These are phyloP conservation scores for Prionailurus viverrinus DNA, from an alignment of 2,113 vertebrate genomes.

Conservation along the genomic window DNA sequence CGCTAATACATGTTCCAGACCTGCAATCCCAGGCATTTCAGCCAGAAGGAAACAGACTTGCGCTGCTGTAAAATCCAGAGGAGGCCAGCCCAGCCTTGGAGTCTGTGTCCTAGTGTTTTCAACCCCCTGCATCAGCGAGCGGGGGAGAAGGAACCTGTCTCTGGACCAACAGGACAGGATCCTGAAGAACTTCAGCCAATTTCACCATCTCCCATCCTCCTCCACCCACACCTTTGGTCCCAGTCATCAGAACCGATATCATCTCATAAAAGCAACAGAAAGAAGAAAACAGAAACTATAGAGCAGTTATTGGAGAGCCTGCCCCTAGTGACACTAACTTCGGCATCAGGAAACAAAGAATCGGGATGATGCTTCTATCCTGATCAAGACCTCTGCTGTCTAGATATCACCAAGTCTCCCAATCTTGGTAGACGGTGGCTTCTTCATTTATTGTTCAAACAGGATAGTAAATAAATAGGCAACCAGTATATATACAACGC, in stretches of 20 bases:
- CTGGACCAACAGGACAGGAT: not conserved
- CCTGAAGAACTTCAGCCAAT: not conserved
- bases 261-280: not conserved
- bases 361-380: not conserved
- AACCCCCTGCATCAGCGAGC: conserved; percentile 36
- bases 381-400: not conserved
- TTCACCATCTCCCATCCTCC: not conserved
- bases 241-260: conserved; percentile 7
- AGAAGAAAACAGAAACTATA: not conserved
- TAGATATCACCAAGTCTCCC: not conserved
- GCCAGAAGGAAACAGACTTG: conserved; percentile 80
- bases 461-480: not conserved
- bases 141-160: not conserved
- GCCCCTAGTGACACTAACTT: not conserved
- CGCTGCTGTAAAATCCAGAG: conserved; percentile 77
- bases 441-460: not conserved
- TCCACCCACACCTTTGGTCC: not conserved
- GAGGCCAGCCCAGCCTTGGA: conserved; percentile 51
- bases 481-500: not conserved
- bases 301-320: not conserved
- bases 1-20: conserved; percentile 86
- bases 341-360: not conserved
- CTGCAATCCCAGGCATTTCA: conserved; percentile 79
- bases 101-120: conserved; percentile 66
- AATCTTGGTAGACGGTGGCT: not conserved